These are phyloP conservation scores for Scotopteryx bipunctaria DNA, from an alignment of 2,888 invertebrate genomes.

Conservation along the genomic window DNA sequence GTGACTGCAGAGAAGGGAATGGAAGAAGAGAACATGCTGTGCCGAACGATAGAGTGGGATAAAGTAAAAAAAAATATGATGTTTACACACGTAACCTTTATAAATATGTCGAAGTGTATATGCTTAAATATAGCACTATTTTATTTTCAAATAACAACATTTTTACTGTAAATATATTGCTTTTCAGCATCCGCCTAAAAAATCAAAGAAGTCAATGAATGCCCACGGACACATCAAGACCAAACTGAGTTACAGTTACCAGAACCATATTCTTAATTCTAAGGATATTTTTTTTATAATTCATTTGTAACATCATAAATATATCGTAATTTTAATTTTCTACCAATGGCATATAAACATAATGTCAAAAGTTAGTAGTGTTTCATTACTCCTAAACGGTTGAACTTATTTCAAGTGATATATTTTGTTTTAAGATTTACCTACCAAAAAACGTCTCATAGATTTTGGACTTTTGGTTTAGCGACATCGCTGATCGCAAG, in stretches of 20 bases:
- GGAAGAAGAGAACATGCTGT: no score
- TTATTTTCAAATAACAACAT: background rate
- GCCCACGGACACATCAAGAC: slow-evolving; percentile 21
- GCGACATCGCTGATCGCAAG: no score
- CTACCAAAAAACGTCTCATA: no score
- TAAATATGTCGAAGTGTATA: no score
- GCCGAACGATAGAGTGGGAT: no score
- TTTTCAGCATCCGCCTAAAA: slow-evolving; percentile 61
- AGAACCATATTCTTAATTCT: slow-evolving; percentile 19
- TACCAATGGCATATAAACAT: slow-evolving; percentile 22
- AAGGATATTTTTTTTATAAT: slow-evolving; percentile 38
- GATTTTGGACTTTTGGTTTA: no score
- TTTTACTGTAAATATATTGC: slow-evolving; percentile 15
- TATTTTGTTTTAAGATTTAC: background rate
- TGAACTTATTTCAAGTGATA: background rate
- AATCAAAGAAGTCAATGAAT: slow-evolving; percentile 19
- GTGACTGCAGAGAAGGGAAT: no score
- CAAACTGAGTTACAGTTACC: slow-evolving; percentile 8
- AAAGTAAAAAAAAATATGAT: no score
- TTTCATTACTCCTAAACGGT: no score
- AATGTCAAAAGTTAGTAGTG: slow-evolving; percentile 7
- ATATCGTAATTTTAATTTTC: slow-evolving; percentile 29
- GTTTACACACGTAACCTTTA: no score
- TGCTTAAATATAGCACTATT: no score
- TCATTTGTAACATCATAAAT: slow-evolving; percentile 35